Conservation (phyloP, 2,797 vertebrate species). For the Halcyon badia region DNA sequence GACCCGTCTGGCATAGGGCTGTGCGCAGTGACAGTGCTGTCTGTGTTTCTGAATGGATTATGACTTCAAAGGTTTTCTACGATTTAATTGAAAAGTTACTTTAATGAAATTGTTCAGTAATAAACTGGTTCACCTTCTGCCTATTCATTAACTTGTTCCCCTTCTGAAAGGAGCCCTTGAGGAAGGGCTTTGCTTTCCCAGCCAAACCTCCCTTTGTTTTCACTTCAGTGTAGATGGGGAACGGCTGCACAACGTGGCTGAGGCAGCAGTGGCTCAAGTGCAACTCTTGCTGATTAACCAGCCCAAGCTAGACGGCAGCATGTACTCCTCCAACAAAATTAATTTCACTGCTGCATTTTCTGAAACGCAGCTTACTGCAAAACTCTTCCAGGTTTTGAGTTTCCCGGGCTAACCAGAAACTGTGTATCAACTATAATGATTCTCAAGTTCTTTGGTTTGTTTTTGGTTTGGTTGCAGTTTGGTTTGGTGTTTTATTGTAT, state of each 20-base stretch:
- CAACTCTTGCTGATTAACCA: not conserved
- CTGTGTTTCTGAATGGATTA: not conserved
- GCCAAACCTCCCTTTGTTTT: not conserved
- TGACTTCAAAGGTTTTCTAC: not conserved
- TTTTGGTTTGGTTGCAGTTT: not conserved
- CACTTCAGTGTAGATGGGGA: not conserved
- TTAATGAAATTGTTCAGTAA: not conserved
- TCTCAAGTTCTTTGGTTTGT: not conserved
- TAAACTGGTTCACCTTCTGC: not conserved
- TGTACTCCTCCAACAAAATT: not conserved
- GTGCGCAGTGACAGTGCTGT: not conserved
- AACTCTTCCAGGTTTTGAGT: not conserved
- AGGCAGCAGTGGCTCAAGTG: not conserved
- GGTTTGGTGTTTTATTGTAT: too few relatives aligned
- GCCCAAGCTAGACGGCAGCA: not conserved
- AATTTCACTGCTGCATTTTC: not conserved
- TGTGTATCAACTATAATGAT: fast-evolving
- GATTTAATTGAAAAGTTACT: not conserved
- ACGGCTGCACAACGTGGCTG: not conserved
- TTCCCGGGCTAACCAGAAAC: not conserved
- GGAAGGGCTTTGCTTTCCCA: not conserved
- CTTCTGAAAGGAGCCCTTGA: not conserved
- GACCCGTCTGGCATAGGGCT: not conserved
- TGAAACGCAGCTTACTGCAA: not conserved
- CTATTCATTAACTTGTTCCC: not conserved